Evolutionary conservation across 2,797 vertebrate genomes (phyloP).

Genomic region (Muscicapa striata): DNA sequence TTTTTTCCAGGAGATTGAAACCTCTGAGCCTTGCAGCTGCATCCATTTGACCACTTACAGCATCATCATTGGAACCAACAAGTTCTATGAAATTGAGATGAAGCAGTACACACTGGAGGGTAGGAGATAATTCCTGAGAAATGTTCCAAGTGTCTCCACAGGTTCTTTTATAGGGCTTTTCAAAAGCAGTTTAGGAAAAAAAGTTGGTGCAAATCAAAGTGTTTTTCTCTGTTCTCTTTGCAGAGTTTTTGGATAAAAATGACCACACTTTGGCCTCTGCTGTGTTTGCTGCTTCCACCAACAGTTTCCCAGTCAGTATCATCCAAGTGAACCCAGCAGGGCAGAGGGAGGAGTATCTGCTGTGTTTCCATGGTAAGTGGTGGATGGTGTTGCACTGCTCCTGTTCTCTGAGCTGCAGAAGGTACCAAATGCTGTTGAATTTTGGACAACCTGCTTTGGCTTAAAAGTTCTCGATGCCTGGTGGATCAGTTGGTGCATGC

Average conservation of each 20-base stretch:
- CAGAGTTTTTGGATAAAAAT: constrained; percentile 98
- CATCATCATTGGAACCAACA: constrained; percentile 98
- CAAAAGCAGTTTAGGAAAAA: background rate
- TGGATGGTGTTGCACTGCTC: background rate
- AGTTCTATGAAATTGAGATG: constrained; percentile 99
- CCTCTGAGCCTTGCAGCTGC: constrained; percentile 97
- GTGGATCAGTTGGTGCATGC: background rate
- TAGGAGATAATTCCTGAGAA: constrained; percentile 47
- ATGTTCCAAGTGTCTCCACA: background rate
- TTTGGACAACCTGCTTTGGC: background rate
- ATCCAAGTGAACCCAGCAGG: constrained; percentile 92
- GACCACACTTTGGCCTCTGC: constrained; percentile 94
- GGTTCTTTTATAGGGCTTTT: background rate
- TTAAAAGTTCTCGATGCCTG: background rate
- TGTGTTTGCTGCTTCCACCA: constrained; percentile 93
- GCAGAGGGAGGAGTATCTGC: constrained; percentile 95
- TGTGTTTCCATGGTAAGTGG: constrained; percentile 93
- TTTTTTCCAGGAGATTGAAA: constrained; percentile 92
- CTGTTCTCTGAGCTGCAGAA: background rate
- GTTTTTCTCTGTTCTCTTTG: background rate
- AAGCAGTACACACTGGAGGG: constrained; percentile 97
- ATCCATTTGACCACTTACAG: constrained; percentile 97
- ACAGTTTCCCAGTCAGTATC: constrained; percentile 98
- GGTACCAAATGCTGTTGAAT: background rate
- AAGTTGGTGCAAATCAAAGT: background rate